Evolutionary conservation across 2,888 invertebrate genomes (phyloP).

Genomic region (Crossocerus cetratus): DNA sequence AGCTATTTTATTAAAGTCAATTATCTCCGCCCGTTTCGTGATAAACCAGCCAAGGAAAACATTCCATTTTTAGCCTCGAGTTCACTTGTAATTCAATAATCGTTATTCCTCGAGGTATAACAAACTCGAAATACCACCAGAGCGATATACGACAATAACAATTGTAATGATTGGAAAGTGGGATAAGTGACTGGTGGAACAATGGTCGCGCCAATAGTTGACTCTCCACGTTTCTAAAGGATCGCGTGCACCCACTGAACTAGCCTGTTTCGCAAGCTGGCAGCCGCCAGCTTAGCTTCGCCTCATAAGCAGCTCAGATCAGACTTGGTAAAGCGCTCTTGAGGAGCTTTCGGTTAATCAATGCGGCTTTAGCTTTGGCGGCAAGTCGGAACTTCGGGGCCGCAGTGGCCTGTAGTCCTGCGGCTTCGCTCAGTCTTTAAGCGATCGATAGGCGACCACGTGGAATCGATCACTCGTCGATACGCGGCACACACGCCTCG

Average conservation of each 20-base stretch:
- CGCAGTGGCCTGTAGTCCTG: neutral
- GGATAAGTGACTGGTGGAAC: no score
- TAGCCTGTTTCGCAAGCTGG: no score
- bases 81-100: neutral
- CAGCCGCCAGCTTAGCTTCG: neutral
- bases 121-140: no score
- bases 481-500: slow-evolving; percentile 2
- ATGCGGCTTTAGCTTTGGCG: neutral
- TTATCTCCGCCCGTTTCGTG: no score
- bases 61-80: neutral
- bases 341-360: neutral
- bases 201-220: no score
- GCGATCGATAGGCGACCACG: neutral
- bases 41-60: neutral
- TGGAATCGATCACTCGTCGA: slow-evolving; percentile 19
- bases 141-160: no score
- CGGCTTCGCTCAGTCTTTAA: no score
- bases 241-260: no score
- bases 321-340: neutral
- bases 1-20: neutral
- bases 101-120: no score
- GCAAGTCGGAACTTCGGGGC: neutral
- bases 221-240: no score
- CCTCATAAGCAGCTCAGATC: neutral
- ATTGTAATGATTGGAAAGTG: no score